Conservation (phyloP, 2,113 vertebrate species). For the Pseudois nayaur region DNA sequence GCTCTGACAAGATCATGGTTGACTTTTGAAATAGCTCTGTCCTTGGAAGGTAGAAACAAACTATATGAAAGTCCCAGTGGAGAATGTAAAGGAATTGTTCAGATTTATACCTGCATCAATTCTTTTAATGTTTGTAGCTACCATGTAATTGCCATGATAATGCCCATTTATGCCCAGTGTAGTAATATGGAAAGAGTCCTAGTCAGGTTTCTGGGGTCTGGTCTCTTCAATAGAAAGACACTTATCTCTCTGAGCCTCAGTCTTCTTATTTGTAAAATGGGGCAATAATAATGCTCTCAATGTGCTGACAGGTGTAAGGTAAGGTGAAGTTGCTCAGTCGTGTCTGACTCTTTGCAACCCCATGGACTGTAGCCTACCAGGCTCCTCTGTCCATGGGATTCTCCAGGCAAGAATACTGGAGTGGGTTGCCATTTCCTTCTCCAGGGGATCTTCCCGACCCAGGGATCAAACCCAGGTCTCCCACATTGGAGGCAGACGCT, state of each 20-base stretch:
- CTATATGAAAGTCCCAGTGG: background rate
- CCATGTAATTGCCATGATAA: background rate
- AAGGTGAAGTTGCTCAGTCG: too few relatives aligned
- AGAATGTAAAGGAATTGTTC: background rate
- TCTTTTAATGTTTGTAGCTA: background rate
- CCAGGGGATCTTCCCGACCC: too few relatives aligned
- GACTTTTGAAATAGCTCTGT: background rate
- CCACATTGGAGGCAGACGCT: too few relatives aligned
- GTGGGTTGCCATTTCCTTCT: too few relatives aligned
- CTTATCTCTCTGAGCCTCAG: background rate
- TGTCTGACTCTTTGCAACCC: rapidly evolving
- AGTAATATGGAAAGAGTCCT: background rate
- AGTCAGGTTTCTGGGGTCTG: background rate
- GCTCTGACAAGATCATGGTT: background rate
- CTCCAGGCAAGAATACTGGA: too few relatives aligned
- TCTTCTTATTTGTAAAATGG: background rate
- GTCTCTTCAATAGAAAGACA: background rate
- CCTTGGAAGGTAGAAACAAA: background rate
- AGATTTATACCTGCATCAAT: background rate
- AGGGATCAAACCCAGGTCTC: too few relatives aligned
- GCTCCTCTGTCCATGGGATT: too few relatives aligned
- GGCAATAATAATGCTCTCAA: background rate
- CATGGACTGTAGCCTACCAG: too few relatives aligned
- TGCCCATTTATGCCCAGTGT: background rate
- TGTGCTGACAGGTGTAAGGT: background rate